A percentile compares a stretch with the other conserved stretches of the same genome.
Conservation (phyloP, 1,140 invertebrate species). For the Drepana arcuata region DNA sequence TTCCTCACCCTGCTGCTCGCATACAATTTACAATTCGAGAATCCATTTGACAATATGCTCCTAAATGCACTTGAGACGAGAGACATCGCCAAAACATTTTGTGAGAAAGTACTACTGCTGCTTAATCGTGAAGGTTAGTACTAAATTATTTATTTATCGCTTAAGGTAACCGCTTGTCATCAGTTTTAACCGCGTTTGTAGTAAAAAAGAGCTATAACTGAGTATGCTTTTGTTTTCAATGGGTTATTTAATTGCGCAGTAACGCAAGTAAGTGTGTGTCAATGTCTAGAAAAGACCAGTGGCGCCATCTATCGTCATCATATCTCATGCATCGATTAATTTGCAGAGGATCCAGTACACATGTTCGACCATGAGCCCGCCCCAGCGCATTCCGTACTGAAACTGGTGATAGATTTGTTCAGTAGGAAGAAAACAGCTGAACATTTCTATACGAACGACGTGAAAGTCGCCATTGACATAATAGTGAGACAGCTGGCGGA, state of each 20-base stretch:
- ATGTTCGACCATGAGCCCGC: conserved; percentile 87
- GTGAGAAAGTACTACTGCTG: conserved; percentile 89
- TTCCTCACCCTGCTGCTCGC: conserved; percentile 89
- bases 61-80: conserved; percentile 81
- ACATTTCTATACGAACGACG: conserved; percentile 94
- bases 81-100: conserved; percentile 86
- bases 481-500: conserved; percentile 90
- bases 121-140: conserved; percentile 90
- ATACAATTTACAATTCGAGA: conserved; percentile 89
- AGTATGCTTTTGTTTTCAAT: too few relatives aligned
- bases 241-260: too few relatives aligned
- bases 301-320: too few relatives aligned
- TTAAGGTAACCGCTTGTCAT: too few relatives aligned
- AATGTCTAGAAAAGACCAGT: too few relatives aligned
- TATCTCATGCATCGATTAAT: too few relatives aligned
- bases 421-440: conserved; percentile 81
- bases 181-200: too few relatives aligned
- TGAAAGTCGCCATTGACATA: conserved; percentile 93
- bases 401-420: conserved; percentile 90
- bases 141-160: too few relatives aligned
- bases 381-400: conserved; percentile 88
- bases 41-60: conserved; percentile 80
- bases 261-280: too few relatives aligned
- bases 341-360: conserved; percentile 87
- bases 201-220: too few relatives aligned